Conservation (phyloP, 1,140 invertebrate genomes). For the Leptinotarsa defecta region DNA sequence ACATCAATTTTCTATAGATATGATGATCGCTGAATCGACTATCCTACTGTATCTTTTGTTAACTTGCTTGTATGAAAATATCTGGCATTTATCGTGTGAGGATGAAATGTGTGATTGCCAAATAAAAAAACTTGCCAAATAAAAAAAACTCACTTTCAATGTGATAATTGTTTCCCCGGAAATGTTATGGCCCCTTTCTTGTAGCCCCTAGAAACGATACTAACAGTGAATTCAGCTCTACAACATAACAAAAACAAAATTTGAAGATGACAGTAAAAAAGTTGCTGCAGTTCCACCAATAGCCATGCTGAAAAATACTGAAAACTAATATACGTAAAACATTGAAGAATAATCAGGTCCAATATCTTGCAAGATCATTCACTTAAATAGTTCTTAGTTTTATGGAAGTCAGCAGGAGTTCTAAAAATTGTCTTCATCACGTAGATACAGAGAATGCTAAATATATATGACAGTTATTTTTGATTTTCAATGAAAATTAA, state of each 20-base stretch:
- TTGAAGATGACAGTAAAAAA: slow-evolving; percentile 31
- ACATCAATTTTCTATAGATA: no score
- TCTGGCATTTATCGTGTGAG: neutral
- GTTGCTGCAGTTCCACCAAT: slow-evolving; percentile 18
- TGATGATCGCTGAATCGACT: no score
- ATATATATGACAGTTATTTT: no score
- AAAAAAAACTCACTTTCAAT: slow-evolving; percentile 79
- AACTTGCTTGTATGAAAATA: neutral
- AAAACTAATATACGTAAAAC: no score
- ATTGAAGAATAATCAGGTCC: no score
- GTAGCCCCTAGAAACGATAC: slow-evolving; percentile 74
- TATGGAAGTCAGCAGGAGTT: no score
- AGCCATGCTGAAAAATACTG: slow-evolving; percentile 12
- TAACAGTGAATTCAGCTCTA: slow-evolving; percentile 53
- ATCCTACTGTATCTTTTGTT: no score
- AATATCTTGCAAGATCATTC: no score
- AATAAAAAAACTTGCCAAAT: slow-evolving; percentile 31
- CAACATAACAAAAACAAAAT: slow-evolving; percentile 17
- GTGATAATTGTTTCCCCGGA: slow-evolving; percentile 85
- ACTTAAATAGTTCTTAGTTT: no score
- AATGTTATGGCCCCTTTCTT: slow-evolving; percentile 86
- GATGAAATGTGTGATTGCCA: neutral
- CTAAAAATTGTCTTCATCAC: no score
- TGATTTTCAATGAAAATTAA: no score
- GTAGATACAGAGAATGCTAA: no score